These are phyloP conservation scores for Sorex fumeus DNA, from an alignment of 2,113 vertebrate genomes.

Conservation along the genomic window DNA sequence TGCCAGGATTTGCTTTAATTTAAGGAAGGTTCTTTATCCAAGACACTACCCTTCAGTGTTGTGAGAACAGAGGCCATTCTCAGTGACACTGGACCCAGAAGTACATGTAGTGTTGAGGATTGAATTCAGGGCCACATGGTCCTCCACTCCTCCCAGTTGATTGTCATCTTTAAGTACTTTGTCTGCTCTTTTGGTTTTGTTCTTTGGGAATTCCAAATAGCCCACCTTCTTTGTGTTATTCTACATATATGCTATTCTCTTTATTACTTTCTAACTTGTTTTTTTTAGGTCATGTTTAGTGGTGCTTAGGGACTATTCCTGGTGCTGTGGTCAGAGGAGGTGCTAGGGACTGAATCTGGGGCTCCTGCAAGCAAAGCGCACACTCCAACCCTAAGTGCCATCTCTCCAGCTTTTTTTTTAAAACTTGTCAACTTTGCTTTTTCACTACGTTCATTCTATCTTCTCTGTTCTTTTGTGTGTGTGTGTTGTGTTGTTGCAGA, in stretches of 20 bases:
- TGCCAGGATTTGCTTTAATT: constrained; percentile 30
- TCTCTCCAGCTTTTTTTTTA: not conserved
- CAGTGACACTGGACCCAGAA: too few relatives aligned
- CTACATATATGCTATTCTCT: not conserved
- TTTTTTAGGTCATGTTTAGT: too few relatives aligned
- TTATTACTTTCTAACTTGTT: too few relatives aligned
- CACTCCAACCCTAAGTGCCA: too few relatives aligned
- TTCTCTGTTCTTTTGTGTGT: not conserved
- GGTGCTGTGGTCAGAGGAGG: too few relatives aligned
- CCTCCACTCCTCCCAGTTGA: not conserved
- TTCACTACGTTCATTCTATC: not conserved
- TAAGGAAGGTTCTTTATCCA: not conserved
- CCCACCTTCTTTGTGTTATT: not conserved
- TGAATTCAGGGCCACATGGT: too few relatives aligned
- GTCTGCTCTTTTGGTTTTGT: not conserved
- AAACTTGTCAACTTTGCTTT: not conserved
- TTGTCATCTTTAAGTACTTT: not conserved
- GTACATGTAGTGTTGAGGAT: too few relatives aligned
- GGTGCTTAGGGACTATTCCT: too few relatives aligned
- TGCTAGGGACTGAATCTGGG: too few relatives aligned
- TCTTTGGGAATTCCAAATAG: not conserved
- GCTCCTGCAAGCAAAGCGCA: too few relatives aligned
- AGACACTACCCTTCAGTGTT: too few relatives aligned
- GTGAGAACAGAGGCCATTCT: too few relatives aligned
- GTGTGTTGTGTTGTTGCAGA: not conserved